Base-by-base conservation (phyloP, 2,888 invertebrate genomes). In the Drosophila greeni region DNA sequence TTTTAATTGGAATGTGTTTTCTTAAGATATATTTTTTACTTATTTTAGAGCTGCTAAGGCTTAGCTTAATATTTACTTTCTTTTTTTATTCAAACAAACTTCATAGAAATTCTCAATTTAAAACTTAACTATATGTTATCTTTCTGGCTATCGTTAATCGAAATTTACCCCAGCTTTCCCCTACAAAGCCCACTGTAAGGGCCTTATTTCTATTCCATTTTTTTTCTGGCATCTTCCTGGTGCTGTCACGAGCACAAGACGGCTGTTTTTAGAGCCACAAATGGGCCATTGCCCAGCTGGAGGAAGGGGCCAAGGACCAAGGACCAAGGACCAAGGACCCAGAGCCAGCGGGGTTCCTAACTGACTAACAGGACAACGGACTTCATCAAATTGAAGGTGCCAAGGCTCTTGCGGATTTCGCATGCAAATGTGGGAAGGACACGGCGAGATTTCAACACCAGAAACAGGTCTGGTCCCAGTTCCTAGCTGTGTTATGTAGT, bases 361-460 rank as follows among this genome's bases (percentile, higher is more conserved):
- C 23, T n/a, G 37, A 31, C 29, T 39, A 11, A 16, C 26, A 31
- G 31, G 31, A 23, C 33, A 33, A 34, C 11, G 64, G 64, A 61
- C 61, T 74, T 66, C 69, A 82, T 73, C 75, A 79, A 79, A 69
- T 66, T 70, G 71, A 71, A 64, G 52, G 47, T 23, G 48, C 37
- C 40, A 18, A 12, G 39, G 24, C 33, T 39, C 42, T 54, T 47
- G n/a, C n/a, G 65, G 52, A 67, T 72, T 68, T 66, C 29, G 29
- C 59, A 82, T 75, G 81, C 73, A 80, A 75, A 77, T 61, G 53
- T 52, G 53, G 40, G 57, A 51, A 23, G n/a, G n/a, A 26, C 40
- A 37, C 47, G 20, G 57, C 54, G 34, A 29, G 31, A 58, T 37
- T 36, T 58, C 37, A 45, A 58, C 58, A 20, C 29, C 31, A 47